Evolutionary conservation across 2,888 invertebrate genomes (phyloP).

Genomic region (Patella caerulea): DNA sequence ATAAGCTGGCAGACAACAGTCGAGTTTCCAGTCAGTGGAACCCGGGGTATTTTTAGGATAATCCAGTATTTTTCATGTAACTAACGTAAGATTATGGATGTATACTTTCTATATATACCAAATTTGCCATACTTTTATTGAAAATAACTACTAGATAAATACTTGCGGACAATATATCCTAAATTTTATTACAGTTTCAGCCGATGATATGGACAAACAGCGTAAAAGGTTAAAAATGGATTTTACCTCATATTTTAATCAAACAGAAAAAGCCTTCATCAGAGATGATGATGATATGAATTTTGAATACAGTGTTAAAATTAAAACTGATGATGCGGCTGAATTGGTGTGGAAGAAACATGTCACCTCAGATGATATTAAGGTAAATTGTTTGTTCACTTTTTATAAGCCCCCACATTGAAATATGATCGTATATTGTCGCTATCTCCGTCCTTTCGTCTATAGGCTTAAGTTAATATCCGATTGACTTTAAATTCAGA

Average conservation of each 20-base stretch:
- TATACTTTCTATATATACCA: not conserved
- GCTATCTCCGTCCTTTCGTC: too few species aligned
- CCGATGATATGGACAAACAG: conserved; percentile 52
- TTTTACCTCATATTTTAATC: conserved; percentile 49
- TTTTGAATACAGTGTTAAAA: conserved; percentile 54
- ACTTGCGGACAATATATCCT: too few species aligned
- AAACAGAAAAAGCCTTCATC: conserved; percentile 60
- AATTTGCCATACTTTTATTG: too few species aligned
- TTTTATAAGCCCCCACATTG: not conserved
- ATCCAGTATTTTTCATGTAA: too few species aligned
- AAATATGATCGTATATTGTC: too few species aligned
- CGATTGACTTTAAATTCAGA: too few species aligned
- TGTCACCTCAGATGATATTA: conserved; percentile 54
- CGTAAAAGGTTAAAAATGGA: conserved; percentile 54
- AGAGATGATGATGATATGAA: conserved; percentile 36
- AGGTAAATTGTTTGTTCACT: conserved; percentile 41
- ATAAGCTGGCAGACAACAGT: too few species aligned
- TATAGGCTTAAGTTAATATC: too few species aligned
- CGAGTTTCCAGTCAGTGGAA: too few species aligned
- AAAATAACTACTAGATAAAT: too few species aligned
- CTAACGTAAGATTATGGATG: too few species aligned
- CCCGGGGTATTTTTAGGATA: too few species aligned
- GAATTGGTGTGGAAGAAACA: conserved; percentile 61
- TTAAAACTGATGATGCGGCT: conserved; percentile 33
- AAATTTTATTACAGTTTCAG: conserved; percentile 45